Evolutionary conservation across 2,113 vertebrate species (phyloP).

Genomic region (Empidonax alnorum): DNA sequence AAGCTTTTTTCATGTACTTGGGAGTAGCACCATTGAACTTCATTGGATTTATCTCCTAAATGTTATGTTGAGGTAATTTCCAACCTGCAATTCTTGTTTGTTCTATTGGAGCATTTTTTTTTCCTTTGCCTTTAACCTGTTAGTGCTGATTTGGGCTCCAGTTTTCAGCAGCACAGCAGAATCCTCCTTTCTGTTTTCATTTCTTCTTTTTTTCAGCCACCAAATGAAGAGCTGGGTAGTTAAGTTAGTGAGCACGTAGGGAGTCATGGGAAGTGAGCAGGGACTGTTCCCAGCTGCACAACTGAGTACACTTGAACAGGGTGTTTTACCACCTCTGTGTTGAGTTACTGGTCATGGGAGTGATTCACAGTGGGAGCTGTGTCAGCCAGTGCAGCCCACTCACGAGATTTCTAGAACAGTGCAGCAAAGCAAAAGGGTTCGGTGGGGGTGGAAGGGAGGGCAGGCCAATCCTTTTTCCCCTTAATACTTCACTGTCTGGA

Average conservation of each 20-base stretch:
- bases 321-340: not conserved
- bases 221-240: not conserved
- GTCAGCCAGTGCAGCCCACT: slow-evolving; percentile 31
- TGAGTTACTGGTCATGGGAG: not conserved
- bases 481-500: not conserved
- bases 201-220: not conserved
- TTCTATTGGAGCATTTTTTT: not conserved
- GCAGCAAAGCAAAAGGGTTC: slow-evolving; percentile 22
- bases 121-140: not conserved
- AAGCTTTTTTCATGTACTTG: slow-evolving; percentile 24
- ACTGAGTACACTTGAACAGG: not conserved
- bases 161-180: not conserved
- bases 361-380: slow-evolving; percentile 16
- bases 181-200: not conserved
- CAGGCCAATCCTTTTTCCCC: not conserved
- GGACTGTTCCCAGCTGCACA: not conserved
- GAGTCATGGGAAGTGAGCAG: not conserved
- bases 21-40: not conserved
- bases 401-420: not conserved
- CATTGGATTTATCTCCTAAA: not conserved
- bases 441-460: not conserved
- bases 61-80: not conserved
- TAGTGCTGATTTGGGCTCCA: not conserved
- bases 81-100: not conserved
- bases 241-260: not conserved